Conservation (phyloP, 2,113 vertebrate genomes). For the Furnarius figulus region DNA sequence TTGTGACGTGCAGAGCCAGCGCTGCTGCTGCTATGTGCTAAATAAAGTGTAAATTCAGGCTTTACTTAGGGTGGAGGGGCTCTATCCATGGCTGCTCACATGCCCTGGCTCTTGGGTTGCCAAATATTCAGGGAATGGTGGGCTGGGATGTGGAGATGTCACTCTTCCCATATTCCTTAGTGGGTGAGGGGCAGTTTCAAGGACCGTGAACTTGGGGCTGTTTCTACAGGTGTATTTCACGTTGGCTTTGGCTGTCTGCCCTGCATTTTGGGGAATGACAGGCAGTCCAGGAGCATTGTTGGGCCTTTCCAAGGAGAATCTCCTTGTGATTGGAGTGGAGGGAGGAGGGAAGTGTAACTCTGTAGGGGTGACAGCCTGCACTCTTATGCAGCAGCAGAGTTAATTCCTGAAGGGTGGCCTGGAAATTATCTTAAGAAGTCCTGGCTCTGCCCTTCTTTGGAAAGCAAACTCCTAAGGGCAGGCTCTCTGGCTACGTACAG, state of each 20-base stretch:
- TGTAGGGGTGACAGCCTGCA: fast-evolving
- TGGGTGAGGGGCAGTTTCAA: background rate
- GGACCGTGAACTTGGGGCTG: fast-evolving
- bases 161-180: fast-evolving
- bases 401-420: conserved; percentile 45
- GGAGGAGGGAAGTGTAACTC: fast-evolving
- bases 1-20: background rate
- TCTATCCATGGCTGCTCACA: background rate
- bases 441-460: conserved; percentile 49
- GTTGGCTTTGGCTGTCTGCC: background rate
- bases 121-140: background rate
- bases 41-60: background rate
- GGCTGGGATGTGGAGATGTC: background rate
- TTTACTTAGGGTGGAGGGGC: background rate
- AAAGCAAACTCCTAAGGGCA: background rate
- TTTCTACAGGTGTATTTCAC: background rate
- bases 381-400: background rate
- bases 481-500: fast-evolving
- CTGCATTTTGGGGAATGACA: fast-evolving
- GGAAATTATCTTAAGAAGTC: conserved; percentile 12
- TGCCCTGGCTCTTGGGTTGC: background rate
- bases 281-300: too few relatives aligned
- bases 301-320: fast-evolving
- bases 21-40: background rate
- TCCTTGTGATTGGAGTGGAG: fast-evolving